Base-by-base conservation (phyloP, 2,113 vertebrate species). In the Cervus canadensis region DNA sequence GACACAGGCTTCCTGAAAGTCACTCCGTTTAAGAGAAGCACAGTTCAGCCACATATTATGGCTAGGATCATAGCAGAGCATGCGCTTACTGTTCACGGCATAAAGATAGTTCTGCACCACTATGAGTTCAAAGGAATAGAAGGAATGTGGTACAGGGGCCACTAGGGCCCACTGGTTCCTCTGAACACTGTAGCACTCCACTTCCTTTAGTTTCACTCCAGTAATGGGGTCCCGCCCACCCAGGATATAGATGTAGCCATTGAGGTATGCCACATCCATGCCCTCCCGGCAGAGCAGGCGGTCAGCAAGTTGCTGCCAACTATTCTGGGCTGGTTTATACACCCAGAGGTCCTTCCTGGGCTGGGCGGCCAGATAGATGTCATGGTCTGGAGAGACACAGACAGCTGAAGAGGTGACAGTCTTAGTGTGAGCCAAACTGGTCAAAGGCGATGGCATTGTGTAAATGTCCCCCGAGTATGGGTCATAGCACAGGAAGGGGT, bases 131-230 rank as follows among this genome's bases (percentile, higher is more conserved):
- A 99, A 99, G 81, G 99, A 99, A 67, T 99, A 99, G 90, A 99
- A 98, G 9, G 99, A 99, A 91, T 99, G 99, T 43, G 99, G 99
- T 88, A 99, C 97, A 13, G 99, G 99, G 6, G 99, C 99, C 96
- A 99, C 99, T n/a, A 99, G 97, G 0, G 98, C 98, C 99, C 99
- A 99, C 98, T 99, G 99, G 95, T 99, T 99, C 94, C 99, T 99
- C 97, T 99, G 99, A 91, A 99, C 98, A 79, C 99, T 99, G 97
- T 99, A 99, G 87, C 99, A 99, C 97, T 99, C 99, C 1, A 99
- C 99, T 82, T 99, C 99, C 95, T 99, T 99, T 30, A 99, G 84
- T 56, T 99, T 99, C 82, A 98, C 97, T 17, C 99, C 99, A 0
- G 99, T 99, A 33, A 99, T 92, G 0, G 99, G 99, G 93, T 99